Percentiles rank a stretch among this genome's conserved stretches.
phyloP scores from a whole-genome alignment of 2,888 invertebrate species.

The Zonitis immaculata region DNA sequence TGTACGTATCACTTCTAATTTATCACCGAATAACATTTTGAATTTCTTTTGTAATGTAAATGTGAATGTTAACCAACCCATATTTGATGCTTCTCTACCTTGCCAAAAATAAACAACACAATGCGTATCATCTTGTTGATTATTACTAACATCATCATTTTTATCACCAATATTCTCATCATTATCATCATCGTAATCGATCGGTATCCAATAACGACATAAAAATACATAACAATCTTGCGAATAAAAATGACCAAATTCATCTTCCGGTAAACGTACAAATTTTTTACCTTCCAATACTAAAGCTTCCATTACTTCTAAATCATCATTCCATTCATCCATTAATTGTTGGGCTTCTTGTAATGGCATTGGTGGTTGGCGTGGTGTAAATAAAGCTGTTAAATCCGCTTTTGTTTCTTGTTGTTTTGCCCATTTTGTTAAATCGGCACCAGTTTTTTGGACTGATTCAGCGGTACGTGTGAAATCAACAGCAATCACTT shows the following conservation, averaged over 20 bases:
- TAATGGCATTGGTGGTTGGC: conserved; percentile 83
- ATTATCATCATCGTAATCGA: conserved; percentile 53
- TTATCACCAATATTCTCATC: conserved; percentile 46
- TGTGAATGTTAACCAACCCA: conserved; percentile 99
- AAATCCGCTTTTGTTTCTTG: conserved; percentile 93
- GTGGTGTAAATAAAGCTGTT: conserved; percentile 90
- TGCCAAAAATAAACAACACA: conserved; percentile 99
- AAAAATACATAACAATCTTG: conserved; percentile 97
- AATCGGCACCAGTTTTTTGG: conserved; percentile 91
- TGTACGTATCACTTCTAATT: conserved; percentile 90
- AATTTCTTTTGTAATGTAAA: conserved; percentile 93
- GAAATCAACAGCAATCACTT: conserved; percentile 98
- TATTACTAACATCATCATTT: conserved; percentile 24
- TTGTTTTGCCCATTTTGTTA: conserved; percentile 84
- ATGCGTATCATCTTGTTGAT: conserved; percentile 55
- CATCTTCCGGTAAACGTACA: conserved; percentile 92
- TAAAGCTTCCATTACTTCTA: conserved; percentile 97
- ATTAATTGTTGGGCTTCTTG: conserved; percentile 82
- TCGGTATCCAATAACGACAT: conserved; percentile 79
- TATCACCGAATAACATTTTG: conserved; percentile 80
- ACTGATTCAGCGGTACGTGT: conserved; percentile 98
- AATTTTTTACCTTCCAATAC: conserved; percentile 96
- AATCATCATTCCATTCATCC: conserved; percentile 97
- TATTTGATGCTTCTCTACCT: conserved; percentile 92
- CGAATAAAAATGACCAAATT: conserved; percentile 87